Evolutionary conservation across 2,888 invertebrate genomes (phyloP).

Genomic region (Noctua janthina): DNA sequence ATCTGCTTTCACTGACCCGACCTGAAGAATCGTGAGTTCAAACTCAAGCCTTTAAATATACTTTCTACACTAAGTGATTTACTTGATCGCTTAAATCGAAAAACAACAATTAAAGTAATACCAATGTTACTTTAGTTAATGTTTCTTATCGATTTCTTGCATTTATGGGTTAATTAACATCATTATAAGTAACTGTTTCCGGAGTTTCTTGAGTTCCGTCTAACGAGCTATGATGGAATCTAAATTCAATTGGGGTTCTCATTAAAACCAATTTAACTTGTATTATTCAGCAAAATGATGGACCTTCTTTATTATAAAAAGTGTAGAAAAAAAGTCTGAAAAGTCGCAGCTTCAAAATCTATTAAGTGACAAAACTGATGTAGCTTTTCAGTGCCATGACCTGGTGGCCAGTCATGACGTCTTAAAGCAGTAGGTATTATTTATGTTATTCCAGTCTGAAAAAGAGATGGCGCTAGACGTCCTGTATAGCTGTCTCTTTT

Average conservation of each 20-base stretch:
- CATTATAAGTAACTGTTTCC: neutral
- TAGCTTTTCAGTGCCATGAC: neutral
- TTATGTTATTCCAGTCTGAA: neutral
- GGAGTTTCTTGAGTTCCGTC: neutral
- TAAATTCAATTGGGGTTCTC: neutral
- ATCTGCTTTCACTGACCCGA: conserved; percentile 53
- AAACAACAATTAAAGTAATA: no score
- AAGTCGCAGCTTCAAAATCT: no score
- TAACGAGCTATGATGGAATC: neutral
- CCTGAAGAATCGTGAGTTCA: conserved; percentile 52
- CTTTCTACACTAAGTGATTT: conserved; percentile 57
- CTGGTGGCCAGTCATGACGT: neutral
- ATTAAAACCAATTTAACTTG: neutral
- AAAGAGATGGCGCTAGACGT: neutral
- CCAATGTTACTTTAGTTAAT: conserved; percentile 17
- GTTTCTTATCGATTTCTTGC: neutral
- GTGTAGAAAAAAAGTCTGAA: neutral
- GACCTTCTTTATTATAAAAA: neutral
- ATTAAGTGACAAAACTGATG: no score
- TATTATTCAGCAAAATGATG: neutral
- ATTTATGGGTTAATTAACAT: neutral
- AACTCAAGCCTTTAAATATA: conserved; percentile 17
- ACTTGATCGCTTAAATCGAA: conserved; percentile 33
- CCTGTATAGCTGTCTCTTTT: neutral
- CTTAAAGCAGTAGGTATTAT: neutral